Conservation (phyloP, 2,797 vertebrate genomes). For the Syngnathus acus region DNA sequence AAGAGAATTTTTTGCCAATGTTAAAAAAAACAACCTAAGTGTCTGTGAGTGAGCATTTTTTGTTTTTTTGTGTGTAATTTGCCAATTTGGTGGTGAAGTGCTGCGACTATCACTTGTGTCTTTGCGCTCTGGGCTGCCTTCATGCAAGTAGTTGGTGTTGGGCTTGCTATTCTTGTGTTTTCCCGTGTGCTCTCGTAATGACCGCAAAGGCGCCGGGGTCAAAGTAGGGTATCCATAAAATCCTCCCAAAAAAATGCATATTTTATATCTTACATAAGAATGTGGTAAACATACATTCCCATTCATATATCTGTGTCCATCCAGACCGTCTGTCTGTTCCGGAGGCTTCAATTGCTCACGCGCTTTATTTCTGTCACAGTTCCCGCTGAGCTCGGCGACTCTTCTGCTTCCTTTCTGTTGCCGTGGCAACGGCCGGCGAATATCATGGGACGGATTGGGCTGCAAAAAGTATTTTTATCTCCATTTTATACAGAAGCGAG, state of each 20-base stretch:
- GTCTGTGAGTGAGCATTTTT: no score
- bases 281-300: neutral
- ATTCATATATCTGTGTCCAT: neutral
- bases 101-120: no score
- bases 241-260: neutral
- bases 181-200: neutral
- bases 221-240: neutral
- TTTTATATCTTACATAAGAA: neutral
- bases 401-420: slow-evolving; percentile 29
- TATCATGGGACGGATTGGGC: slow-evolving; percentile 7
- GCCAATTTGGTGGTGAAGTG: no score
- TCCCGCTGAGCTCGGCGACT: slow-evolving; percentile 9
- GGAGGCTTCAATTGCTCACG: neutral
- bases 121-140: no score
- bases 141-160: no score
- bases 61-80: no score
- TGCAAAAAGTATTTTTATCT: slow-evolving; percentile 4
- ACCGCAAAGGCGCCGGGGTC: neutral
- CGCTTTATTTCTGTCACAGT: slow-evolving; percentile 32
- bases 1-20: neutral
- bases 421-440: slow-evolving; percentile 47
- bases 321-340: neutral
- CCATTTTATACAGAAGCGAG: neutral
- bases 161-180: neutral
- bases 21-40: no score